Conservation (phyloP, 64 coral and sea anemone genomes). For the Montipora foliosa region DNA sequence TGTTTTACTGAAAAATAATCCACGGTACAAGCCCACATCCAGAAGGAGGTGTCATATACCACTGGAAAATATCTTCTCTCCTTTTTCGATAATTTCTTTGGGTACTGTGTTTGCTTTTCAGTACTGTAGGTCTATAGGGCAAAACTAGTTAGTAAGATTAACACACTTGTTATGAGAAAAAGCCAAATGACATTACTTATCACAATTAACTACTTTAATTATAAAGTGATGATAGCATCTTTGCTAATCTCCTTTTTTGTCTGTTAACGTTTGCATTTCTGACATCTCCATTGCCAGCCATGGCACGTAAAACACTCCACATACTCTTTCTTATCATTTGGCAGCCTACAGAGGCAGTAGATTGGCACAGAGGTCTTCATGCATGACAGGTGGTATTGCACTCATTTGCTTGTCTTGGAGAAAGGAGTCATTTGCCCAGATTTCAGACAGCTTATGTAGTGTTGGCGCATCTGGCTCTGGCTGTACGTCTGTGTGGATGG, state of each 20-base stretch:
- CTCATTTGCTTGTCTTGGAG: slow-evolving; percentile 44
- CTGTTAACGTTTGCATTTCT: not conserved
- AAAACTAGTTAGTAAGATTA: too few species aligned
- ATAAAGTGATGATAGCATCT: not conserved
- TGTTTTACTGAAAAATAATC: too few species aligned
- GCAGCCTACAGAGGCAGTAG: slow-evolving; percentile 42
- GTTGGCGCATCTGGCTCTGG: slow-evolving; percentile 56
- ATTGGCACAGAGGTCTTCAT: slow-evolving; percentile 24
- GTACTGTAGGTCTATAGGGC: too few species aligned
- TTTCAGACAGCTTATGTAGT: slow-evolving; percentile 56
- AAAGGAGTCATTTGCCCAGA: slow-evolving; percentile 50
- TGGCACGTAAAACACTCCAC: slow-evolving; percentile 33
- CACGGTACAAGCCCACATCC: too few species aligned
- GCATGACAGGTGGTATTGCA: slow-evolving; percentile 20
- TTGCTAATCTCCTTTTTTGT: not conserved
- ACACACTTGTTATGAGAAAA: too few species aligned
- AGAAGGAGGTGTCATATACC: too few species aligned
- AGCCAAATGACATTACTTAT: not conserved
- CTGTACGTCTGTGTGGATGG: slow-evolving; percentile 65
- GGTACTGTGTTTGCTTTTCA: too few species aligned
- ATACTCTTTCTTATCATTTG: slow-evolving; percentile 59
- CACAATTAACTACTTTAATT: not conserved
- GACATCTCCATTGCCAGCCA: slow-evolving; percentile 56
- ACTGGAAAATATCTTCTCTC: too few species aligned
- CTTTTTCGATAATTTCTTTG: too few species aligned